Evolutionary conservation across 1,140 invertebrate species (phyloP), one percentile per base, ranked within the genome.

Genomic region (Eumaeus atala): DNA sequence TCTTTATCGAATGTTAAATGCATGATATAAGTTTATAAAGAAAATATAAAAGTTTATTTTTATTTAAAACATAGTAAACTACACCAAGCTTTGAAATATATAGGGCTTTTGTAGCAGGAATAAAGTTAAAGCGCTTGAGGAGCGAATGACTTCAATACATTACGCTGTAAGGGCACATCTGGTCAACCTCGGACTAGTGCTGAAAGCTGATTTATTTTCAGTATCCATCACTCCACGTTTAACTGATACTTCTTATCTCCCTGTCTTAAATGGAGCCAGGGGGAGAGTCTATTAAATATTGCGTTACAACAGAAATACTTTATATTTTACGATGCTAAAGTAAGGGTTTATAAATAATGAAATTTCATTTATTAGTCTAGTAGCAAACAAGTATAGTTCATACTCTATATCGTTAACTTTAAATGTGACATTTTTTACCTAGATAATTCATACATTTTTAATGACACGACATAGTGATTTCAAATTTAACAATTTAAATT

Each of bases 161-260:
- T 66, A 67, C 62, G 48, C 17, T 55, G 49, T 51, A 36, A 55
- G 62, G 62, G 59, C 72, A 64, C 79, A 77, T 75, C 74, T 80
- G 77, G 76, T 71, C 76, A 77, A 61, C 66, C 60, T 48, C 65
- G 67, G 68, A 62, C 69, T 64, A 75, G 68, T 73, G 69, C 64
- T 66, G 73, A 68, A 70, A 71, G 65, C 66, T 75, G 82, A 85
- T 83, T 85, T 85, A 85, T 83, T 68, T 69, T 58, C 56, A 48
- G 71, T 60, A 83, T 85, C 77, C 77, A 76, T 85, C 82, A 85
- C 73, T 67, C 60, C 55, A 56, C 59, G 64, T 67, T 72, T 67
- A 68, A 64, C 74, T 74, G 74, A 78, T 73, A 72, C 65, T 64
- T 73, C 66, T 68, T 68, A 70, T 79, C 75, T 70, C 68, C 70